Evolutionary conservation across 2,113 vertebrate genomes (phyloP).

Genomic region (Sapayoa aenigma): DNA sequence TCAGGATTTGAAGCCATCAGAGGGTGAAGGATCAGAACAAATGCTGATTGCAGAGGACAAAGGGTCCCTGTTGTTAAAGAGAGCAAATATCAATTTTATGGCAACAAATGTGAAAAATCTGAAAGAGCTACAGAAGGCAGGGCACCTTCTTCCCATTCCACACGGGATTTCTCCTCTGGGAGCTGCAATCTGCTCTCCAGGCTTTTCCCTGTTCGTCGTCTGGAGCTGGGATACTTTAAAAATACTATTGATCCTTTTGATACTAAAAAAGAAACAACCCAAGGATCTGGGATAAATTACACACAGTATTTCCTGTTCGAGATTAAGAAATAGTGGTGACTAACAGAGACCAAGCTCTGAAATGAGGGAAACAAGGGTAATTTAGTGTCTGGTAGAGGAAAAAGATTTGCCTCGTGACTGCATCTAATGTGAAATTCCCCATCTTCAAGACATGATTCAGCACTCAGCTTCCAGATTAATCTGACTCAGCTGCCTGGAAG

Average conservation of each 20-base stretch:
- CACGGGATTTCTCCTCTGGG: not conserved
- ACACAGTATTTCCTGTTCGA: not conserved
- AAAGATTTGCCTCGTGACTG: not conserved
- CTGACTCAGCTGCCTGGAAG: conserved; percentile 25
- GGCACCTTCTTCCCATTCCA: not conserved
- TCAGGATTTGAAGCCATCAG: conserved; percentile 14
- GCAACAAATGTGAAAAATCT: not conserved
- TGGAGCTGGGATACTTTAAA: not conserved
- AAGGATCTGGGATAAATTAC: not conserved
- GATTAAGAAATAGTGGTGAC: not conserved
- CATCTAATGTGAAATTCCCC: not conserved
- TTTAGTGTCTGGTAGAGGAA: not conserved
- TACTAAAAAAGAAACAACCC: not conserved
- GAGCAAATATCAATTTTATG: not conserved
- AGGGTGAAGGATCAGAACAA: conserved; percentile 17
- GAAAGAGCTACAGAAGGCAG: not conserved
- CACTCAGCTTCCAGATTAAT: not conserved
- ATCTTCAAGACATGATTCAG: not conserved
- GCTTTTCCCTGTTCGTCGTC: not conserved
- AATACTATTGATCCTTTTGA: not conserved
- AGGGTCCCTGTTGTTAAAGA: not conserved
- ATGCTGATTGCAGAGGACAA: conserved; percentile 5
- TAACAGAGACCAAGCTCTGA: not conserved
- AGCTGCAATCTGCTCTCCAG: not conserved
- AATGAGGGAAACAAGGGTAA: not conserved